Percentiles rank a stretch among this genome's conserved stretches.
Evolutionary conservation across 2,888 invertebrate species (phyloP).

Genomic region (Danaus chrysippus): DNA sequence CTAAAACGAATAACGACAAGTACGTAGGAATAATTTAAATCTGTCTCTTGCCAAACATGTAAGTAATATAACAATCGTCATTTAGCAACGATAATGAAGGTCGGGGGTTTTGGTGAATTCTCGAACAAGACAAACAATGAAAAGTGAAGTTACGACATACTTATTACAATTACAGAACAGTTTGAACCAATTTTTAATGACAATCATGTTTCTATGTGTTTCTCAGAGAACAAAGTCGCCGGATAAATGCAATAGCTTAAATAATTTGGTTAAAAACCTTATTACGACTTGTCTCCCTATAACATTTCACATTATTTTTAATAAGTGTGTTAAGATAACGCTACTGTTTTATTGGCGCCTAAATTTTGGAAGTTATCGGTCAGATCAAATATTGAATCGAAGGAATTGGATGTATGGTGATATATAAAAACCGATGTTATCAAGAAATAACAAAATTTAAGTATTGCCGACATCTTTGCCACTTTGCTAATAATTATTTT

Average conservation of each 20-base stretch:
- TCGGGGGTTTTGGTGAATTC: conserved; percentile 2
- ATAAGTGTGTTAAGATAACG: too few species aligned
- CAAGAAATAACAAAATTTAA: too few species aligned
- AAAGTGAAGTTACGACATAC: background rate
- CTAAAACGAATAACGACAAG: background rate
- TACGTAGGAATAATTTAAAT: background rate
- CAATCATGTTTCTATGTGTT: background rate
- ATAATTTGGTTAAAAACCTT: too few species aligned
- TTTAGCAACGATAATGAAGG: conserved; percentile 1
- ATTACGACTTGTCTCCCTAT: too few species aligned
- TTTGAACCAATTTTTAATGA: conserved; percentile 2
- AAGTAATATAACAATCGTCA: background rate
- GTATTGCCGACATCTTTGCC: background rate
- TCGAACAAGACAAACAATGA: conserved; percentile 5
- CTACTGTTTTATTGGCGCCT: too few species aligned
- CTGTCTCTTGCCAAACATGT: background rate
- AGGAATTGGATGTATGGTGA: too few species aligned
- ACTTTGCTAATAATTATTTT: background rate
- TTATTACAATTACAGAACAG: background rate
- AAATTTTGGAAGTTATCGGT: too few species aligned
- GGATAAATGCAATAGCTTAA: too few species aligned
- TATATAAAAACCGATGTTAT: too few species aligned
- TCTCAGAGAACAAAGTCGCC: too few species aligned
- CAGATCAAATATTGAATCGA: too few species aligned
- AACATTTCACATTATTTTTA: too few species aligned